phyloP scores from a whole-genome alignment of 2,888 invertebrate species.

The Blera fallax region DNA sequence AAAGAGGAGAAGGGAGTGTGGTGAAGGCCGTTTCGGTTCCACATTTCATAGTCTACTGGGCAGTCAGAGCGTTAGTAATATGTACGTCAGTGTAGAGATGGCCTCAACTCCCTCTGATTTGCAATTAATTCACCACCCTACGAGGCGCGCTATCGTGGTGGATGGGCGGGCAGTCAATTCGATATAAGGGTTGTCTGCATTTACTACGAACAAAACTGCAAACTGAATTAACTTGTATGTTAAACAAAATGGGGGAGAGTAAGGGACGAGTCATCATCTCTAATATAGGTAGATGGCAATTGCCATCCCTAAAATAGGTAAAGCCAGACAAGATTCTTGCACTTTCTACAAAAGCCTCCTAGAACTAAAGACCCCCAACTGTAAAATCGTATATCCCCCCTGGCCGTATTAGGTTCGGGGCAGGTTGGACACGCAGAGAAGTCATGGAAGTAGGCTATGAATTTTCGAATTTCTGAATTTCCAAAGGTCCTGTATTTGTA shows the following conservation, averaged over 20 bases:
- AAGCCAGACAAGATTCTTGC: conserved; percentile 68
- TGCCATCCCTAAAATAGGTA: conserved; percentile 38
- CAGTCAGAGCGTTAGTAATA: conserved; percentile 67
- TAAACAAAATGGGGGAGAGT: conserved; percentile 44
- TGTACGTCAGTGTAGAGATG: conserved; percentile 51
- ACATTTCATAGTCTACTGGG: conserved; percentile 72
- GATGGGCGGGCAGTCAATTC: conserved; percentile 48
- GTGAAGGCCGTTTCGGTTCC: conserved; percentile 68
- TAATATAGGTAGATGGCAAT: conserved; percentile 33
- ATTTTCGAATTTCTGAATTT: conserved; percentile 55
- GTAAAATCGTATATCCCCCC: conserved; percentile 31
- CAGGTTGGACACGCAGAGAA: conserved; percentile 64
- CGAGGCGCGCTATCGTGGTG: background rate
- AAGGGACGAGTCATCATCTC: conserved; percentile 33
- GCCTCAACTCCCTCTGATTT: conserved; percentile 67
- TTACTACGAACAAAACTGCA: conserved; percentile 70
- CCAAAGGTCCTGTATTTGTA: background rate
- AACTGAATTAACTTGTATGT: conserved; percentile 73
- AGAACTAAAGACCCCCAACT: conserved; percentile 63
- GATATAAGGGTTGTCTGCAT: conserved; percentile 72
- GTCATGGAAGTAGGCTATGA: conserved; percentile 70
- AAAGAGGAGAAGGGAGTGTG: conserved; percentile 10
- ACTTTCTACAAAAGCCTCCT: conserved; percentile 70
- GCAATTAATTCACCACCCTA: conserved; percentile 70
- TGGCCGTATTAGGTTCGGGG: conserved; percentile 37